A percentile compares a stretch with the other conserved stretches of the same genome.
phyloP scores from a whole-genome alignment of 2,113 vertebrate species.

The Ammodytes dubius region DNA sequence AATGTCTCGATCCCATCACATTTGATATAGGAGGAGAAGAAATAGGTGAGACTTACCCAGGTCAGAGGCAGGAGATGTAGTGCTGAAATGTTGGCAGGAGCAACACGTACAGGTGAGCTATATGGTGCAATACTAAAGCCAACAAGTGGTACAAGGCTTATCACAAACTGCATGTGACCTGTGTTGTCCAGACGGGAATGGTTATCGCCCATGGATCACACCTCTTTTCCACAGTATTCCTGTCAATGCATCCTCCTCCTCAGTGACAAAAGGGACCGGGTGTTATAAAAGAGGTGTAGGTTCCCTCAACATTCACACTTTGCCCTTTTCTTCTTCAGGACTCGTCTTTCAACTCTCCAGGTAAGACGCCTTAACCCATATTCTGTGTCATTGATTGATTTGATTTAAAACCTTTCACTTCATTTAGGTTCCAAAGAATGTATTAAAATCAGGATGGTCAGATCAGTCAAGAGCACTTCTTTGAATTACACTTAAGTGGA shows the following conservation, averaged over 20 bases:
- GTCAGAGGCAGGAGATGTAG: constrained; percentile 37
- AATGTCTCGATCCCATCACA: background rate
- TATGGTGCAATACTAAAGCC: constrained; percentile 37
- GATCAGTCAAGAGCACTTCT: background rate
- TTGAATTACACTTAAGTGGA: background rate
- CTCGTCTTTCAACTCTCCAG: constrained; percentile 31
- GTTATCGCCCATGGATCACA: constrained; percentile 61
- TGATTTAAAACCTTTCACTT: background rate
- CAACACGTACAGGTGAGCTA: constrained; percentile 29
- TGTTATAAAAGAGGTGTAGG: constrained; percentile 78
- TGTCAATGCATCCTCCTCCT: constrained; percentile 70
- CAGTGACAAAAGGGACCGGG: constrained; percentile 38
- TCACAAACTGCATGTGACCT: constrained; percentile 63
- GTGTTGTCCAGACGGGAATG: constrained; percentile 64
- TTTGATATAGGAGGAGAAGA: background rate
- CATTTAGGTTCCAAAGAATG: background rate
- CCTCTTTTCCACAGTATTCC: constrained; percentile 65
- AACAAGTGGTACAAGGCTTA: constrained; percentile 39
- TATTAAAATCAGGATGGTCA: background rate
- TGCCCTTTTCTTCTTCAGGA: constrained; percentile 3
- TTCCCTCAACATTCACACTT: constrained; percentile 40
- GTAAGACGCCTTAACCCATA: constrained; percentile 53
- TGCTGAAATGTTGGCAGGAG: constrained; percentile 22
- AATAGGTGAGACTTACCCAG: constrained; percentile 57
- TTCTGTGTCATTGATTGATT: background rate